A percentile compares a stretch with the other conserved stretches of the same genome.
phyloP scores from a whole-genome alignment of 2,888 invertebrate genomes.

The Endomychus coccineus region DNA sequence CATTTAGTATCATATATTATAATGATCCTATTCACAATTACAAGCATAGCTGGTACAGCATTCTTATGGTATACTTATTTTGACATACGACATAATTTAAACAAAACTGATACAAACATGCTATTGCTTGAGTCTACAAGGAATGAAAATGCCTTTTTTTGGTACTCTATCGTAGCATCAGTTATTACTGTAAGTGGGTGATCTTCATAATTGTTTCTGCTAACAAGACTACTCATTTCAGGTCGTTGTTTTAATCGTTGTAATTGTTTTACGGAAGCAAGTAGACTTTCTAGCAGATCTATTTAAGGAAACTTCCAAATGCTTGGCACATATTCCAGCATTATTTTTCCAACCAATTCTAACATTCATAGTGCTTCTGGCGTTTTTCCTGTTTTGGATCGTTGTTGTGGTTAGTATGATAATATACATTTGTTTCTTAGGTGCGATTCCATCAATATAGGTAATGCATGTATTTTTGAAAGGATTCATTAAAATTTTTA shows the following conservation, averaged over 20 bases:
- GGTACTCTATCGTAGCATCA: slow-evolving; percentile 78
- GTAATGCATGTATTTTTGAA: too few species aligned
- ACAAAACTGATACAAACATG: slow-evolving; percentile 46
- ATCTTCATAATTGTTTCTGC: slow-evolving; percentile 3
- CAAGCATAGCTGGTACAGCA: slow-evolving; percentile 68
- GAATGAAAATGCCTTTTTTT: slow-evolving; percentile 80
- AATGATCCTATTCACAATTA: slow-evolving; percentile 69
- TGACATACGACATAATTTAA: slow-evolving; percentile 61
- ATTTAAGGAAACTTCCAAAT: slow-evolving; percentile 85
- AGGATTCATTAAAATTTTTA: too few species aligned
- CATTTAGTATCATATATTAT: slow-evolving; percentile 82
- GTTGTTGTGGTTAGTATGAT: slow-evolving; percentile 62
- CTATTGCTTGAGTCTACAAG: slow-evolving; percentile 69
- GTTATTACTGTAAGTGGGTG: slow-evolving; percentile 69
- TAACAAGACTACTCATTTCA: slow-evolving; percentile 46
- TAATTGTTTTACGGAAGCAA: slow-evolving; percentile 71
- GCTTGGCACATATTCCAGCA: slow-evolving; percentile 75
- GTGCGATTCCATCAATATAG: too few species aligned
- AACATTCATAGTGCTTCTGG: slow-evolving; percentile 69
- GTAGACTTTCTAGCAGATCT: slow-evolving; percentile 75
- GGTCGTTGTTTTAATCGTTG: slow-evolving; percentile 65
- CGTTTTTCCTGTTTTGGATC: slow-evolving; percentile 83
- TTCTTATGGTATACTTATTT: slow-evolving; percentile 86
- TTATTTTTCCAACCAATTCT: slow-evolving; percentile 77
- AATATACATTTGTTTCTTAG: slow-evolving; percentile 7